Evolutionary conservation across 2,888 invertebrate genomes (phyloP).

Genomic region (Pedicia rivosa): DNA sequence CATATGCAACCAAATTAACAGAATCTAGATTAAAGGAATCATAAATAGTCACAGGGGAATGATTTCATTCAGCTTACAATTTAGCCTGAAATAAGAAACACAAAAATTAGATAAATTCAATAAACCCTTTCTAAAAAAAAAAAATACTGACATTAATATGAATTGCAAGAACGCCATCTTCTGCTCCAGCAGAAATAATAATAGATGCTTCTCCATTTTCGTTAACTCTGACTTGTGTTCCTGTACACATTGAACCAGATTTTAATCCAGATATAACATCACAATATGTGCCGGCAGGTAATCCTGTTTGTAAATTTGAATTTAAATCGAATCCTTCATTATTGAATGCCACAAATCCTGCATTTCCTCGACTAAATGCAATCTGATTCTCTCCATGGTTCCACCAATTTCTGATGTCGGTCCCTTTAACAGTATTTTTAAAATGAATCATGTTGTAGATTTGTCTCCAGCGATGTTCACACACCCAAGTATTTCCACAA

Average conservation of each 20-base stretch:
- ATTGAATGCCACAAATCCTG: conserved; percentile 56
- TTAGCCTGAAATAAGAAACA: no score
- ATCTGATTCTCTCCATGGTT: conserved; percentile 59
- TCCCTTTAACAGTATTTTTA: conserved; percentile 43
- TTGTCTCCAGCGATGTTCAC: conserved; percentile 64
- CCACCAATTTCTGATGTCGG: conserved; percentile 49
- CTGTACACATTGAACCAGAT: conserved; percentile 33
- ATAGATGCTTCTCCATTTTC: conserved; percentile 5
- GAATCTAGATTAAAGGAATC: no score
- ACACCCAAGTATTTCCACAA: conserved; percentile 55
- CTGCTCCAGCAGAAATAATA: conserved; percentile 1
- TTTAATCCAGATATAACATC: conserved; percentile 44
- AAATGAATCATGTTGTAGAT: conserved; percentile 59
- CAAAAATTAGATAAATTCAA: no score
- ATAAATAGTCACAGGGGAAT: no score
- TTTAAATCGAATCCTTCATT: conserved; percentile 41
- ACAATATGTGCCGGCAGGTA: conserved; percentile 48
- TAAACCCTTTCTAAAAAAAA: no score
- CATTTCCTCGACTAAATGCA: conserved; percentile 56
- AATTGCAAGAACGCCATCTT: conserved; percentile 9
- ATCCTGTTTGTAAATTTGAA: conserved; percentile 32
- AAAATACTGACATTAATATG: conserved; percentile 5
- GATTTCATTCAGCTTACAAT: no score
- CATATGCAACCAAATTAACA: no score
- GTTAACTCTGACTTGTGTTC: conserved; percentile 17